Evolutionary conservation across 23 tunicate genomes (phyloP).

Genomic region (Oikopleura albicans): DNA sequence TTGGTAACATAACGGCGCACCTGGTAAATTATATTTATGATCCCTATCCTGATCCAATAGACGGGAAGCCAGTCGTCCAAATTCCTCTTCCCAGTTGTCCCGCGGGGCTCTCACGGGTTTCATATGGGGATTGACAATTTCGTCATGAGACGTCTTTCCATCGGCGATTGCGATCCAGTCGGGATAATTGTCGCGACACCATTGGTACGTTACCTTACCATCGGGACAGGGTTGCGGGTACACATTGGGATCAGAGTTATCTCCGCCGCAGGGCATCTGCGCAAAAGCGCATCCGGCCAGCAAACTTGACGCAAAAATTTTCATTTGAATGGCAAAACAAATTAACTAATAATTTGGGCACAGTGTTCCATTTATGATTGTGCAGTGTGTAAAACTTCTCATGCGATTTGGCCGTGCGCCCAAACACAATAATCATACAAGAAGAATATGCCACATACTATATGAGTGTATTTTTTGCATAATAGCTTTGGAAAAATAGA

Average conservation of each 20-base stretch:
- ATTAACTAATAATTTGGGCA: neutral
- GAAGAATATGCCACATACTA: too few relatives aligned
- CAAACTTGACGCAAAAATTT: too few relatives aligned
- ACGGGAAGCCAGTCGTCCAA: neutral
- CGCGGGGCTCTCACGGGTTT: neutral
- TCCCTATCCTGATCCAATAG: neutral
- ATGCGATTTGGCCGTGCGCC: neutral
- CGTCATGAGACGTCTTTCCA: neutral
- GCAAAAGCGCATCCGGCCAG: neutral
- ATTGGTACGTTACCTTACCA: neutral
- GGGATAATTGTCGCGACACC: constrained; percentile 1
- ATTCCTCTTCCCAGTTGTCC: neutral
- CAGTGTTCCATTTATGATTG: neutral
- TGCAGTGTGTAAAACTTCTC: neutral
- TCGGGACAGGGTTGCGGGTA: neutral
- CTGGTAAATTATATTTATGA: too few relatives aligned
- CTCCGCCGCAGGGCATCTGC: neutral
- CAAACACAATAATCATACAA: too few relatives aligned
- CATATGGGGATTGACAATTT: neutral
- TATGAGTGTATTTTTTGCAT: too few relatives aligned
- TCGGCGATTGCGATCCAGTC: neutral
- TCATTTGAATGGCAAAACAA: too few relatives aligned
- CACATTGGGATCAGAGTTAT: neutral
- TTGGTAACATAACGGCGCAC: too few relatives aligned
- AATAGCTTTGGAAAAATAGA: too few relatives aligned